phyloP scores from a whole-genome alignment of 2,888 invertebrate species.

The Eurytoma adleriae region DNA sequence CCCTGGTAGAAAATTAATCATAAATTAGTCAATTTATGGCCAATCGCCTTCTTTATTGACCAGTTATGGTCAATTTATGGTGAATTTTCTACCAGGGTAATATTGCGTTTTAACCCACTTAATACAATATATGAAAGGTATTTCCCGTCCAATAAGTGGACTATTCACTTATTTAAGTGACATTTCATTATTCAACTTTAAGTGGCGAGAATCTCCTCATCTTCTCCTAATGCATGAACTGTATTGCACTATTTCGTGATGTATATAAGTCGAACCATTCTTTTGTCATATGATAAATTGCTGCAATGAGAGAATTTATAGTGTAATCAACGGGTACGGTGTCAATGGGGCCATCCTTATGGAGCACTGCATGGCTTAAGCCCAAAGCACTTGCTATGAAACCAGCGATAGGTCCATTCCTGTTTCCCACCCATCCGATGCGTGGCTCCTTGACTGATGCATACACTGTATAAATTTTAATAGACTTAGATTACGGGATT shows the following conservation, averaged over 20 bases:
- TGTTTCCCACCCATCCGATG: constrained; percentile 60
- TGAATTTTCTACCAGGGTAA: too few relatives aligned
- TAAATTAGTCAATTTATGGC: too few relatives aligned
- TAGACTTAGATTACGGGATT: too few relatives aligned
- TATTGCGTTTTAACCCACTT: too few relatives aligned
- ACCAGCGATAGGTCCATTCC: constrained; percentile 57
- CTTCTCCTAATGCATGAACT: not conserved
- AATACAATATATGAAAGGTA: too few relatives aligned
- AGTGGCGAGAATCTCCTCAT: not conserved
- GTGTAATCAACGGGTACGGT: constrained; percentile 64
- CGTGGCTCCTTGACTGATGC: constrained; percentile 60
- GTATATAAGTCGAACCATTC: constrained; percentile 56
- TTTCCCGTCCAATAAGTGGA: too few relatives aligned
- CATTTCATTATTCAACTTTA: too few relatives aligned
- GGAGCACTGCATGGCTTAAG: constrained; percentile 54
- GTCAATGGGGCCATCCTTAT: constrained; percentile 57
- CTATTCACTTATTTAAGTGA: not conserved
- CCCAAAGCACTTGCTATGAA: constrained; percentile 59
- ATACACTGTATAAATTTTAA: too few relatives aligned
- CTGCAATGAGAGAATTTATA: constrained; percentile 62
- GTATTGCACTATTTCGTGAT: not conserved
- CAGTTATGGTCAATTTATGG: too few relatives aligned
- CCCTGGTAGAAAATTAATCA: too few relatives aligned
- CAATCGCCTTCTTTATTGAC: too few relatives aligned
- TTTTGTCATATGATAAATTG: constrained; percentile 60